Percentiles rank a stretch among this genome's conserved stretches.
Conservation (phyloP, 2,113 vertebrate species). For the Tetrao urogallus region DNA sequence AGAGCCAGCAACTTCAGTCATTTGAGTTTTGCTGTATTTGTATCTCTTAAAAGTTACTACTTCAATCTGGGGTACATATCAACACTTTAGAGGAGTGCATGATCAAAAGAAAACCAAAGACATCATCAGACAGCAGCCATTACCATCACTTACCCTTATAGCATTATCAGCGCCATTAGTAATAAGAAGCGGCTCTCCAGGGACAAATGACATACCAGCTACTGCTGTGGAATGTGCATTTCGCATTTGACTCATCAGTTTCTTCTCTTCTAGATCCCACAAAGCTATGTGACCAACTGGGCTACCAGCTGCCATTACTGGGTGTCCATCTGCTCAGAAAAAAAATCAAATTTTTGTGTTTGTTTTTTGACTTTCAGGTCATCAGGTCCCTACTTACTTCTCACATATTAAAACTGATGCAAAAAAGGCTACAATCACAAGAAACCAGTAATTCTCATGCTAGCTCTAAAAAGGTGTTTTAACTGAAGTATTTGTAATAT, state of each 20-base stretch:
- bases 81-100: neutral
- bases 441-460: neutral
- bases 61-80: neutral
- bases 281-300: constrained; percentile 93
- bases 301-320: constrained; percentile 91
- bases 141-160: constrained; percentile 81
- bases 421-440: neutral
- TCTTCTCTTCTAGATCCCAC: constrained; percentile 93
- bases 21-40: neutral
- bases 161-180: constrained; percentile 95
- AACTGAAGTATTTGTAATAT: neutral
- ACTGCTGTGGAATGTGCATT: constrained; percentile 88
- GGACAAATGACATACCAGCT: constrained; percentile 90
- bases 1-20: neutral
- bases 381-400: neutral
- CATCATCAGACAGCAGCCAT: neutral
- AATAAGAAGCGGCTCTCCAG: constrained; percentile 90
- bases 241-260: constrained; percentile 89
- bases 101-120: neutral
- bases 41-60: neutral
- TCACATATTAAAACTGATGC: neutral
- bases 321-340: constrained; percentile 86
- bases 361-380: neutral
- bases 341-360: neutral
- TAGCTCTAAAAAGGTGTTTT: neutral